A percentile compares a stretch with the other conserved stretches of the same genome.
Evolutionary conservation across 2,888 invertebrate species (phyloP).

Genomic region (Agrochola macilenta): DNA sequence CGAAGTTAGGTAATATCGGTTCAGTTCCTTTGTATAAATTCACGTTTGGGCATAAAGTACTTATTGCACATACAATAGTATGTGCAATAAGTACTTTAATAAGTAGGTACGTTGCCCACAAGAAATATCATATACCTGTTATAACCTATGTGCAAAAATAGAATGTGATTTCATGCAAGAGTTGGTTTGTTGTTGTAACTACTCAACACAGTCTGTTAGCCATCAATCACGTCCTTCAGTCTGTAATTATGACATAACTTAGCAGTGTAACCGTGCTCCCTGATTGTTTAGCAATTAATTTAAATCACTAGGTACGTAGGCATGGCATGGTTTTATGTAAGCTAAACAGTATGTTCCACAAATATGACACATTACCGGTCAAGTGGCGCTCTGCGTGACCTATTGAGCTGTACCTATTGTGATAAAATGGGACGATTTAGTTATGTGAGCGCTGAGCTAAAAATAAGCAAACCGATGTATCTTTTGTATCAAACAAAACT

Average conservation of each 20-base stretch:
- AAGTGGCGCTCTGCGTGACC: conserved; percentile 12
- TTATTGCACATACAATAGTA: no score
- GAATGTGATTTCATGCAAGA: conserved; percentile 11
- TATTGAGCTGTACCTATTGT: conserved; percentile 11
- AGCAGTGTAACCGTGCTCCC: conserved; percentile 55
- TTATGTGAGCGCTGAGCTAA: conserved; percentile 1
- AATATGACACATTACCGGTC: conserved; percentile 50
- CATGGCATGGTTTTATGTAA: conserved; percentile 23
- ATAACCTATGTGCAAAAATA: not conserved
- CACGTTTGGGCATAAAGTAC: not conserved
- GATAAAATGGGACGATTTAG: conserved; percentile 13
- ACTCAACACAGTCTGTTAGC: conserved; percentile 34
- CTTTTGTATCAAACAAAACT: not conserved
- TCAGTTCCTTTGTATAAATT: conserved; percentile 11
- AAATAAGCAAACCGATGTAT: not conserved
- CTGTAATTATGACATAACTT: conserved; percentile 65
- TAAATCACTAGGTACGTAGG: conserved; percentile 47
- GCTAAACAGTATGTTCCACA: conserved; percentile 37
- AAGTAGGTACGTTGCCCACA: not conserved
- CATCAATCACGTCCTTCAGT: conserved; percentile 59
- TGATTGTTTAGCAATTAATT: conserved; percentile 66
- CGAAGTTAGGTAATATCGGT: conserved; percentile 5
- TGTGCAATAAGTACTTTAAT: not conserved
- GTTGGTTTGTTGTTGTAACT: conserved; percentile 30
- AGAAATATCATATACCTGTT: not conserved